These are phyloP conservation scores for Proteles cristata DNA, from an alignment of 2,113 vertebrate species.

Conservation along the genomic window DNA sequence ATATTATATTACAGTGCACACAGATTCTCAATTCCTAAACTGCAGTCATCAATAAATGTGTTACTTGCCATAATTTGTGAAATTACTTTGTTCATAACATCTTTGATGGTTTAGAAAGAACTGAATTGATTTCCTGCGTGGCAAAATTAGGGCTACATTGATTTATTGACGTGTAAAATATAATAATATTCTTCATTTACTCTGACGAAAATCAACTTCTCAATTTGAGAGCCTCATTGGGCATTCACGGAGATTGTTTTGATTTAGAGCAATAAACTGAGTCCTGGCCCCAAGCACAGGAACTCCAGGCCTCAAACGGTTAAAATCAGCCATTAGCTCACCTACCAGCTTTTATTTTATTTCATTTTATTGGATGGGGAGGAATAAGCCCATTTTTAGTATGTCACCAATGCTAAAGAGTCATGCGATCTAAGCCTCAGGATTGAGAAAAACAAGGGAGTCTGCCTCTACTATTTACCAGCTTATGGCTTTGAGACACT, in stretches of 20 bases:
- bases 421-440: neutral
- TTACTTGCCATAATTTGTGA: slow-evolving; percentile 89
- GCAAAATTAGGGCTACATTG: slow-evolving; percentile 88
- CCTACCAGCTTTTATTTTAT: slow-evolving; percentile 72
- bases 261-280: slow-evolving; percentile 79
- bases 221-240: slow-evolving; percentile 81
- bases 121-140: slow-evolving; percentile 88
- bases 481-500: neutral
- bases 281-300: neutral
- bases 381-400: slow-evolving; percentile 79
- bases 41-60: slow-evolving; percentile 90
- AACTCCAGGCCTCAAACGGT: slow-evolving; percentile 67
- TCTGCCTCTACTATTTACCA: neutral
- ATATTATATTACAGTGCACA: slow-evolving; percentile 85
- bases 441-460: slow-evolving; percentile 4
- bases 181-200: slow-evolving; percentile 88
- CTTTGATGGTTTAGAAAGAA: slow-evolving; percentile 88
- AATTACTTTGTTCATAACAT: slow-evolving; percentile 91
- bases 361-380: slow-evolving; percentile 49
- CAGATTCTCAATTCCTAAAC: slow-evolving; percentile 87
- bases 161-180: slow-evolving; percentile 88
- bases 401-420: slow-evolving; percentile 55
- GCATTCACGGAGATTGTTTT: slow-evolving; percentile 83
- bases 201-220: slow-evolving; percentile 87
- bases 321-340: slow-evolving; percentile 81